Percentiles rank a stretch among this genome's conserved stretches.
Evolutionary conservation across 2,888 invertebrate genomes (phyloP).

Genomic region (Dicyrtomina minuta): DNA sequence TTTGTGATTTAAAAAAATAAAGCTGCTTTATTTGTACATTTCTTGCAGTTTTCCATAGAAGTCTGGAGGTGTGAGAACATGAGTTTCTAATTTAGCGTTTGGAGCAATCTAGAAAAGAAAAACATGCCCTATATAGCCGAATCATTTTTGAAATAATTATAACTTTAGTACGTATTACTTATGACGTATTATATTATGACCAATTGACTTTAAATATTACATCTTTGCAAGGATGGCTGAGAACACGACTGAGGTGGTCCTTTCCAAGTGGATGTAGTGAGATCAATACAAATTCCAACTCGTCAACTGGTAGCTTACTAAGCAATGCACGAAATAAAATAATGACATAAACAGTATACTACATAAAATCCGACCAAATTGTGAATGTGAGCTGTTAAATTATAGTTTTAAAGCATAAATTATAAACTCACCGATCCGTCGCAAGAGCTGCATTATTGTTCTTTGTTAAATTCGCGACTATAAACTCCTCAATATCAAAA

Average conservation of each 20-base stretch:
- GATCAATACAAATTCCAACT: constrained; percentile 85
- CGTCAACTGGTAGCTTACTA: constrained; percentile 73
- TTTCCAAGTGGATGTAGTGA: constrained; percentile 83
- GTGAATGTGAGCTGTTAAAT: too few relatives aligned
- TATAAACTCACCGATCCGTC: constrained; percentile 8
- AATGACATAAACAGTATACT: constrained; percentile 7
- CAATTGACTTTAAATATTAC: not conserved
- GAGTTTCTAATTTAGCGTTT: constrained; percentile 39
- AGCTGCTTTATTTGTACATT: constrained; percentile 6
- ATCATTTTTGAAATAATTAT: too few relatives aligned
- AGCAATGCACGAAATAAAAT: constrained; percentile 44
- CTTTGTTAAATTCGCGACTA: constrained; percentile 75
- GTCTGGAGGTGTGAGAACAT: constrained; percentile 25
- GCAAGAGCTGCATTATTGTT: constrained; percentile 71
- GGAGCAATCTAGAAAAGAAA: constrained; percentile 36
- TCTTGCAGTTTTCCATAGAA: constrained; percentile 15
- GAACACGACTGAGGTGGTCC: constrained; percentile 67
- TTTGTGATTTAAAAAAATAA: too few relatives aligned
- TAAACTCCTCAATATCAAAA: constrained; percentile 83
- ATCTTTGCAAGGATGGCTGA: constrained; percentile 50
- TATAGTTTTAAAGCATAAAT: too few relatives aligned
- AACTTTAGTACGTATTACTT: too few relatives aligned
- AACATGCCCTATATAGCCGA: too few relatives aligned
- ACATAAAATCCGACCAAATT: not conserved
- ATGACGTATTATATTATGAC: too few relatives aligned